Conservation (phyloP, 2,113 vertebrate genomes). For the Coryphaenoides rupestris region DNA sequence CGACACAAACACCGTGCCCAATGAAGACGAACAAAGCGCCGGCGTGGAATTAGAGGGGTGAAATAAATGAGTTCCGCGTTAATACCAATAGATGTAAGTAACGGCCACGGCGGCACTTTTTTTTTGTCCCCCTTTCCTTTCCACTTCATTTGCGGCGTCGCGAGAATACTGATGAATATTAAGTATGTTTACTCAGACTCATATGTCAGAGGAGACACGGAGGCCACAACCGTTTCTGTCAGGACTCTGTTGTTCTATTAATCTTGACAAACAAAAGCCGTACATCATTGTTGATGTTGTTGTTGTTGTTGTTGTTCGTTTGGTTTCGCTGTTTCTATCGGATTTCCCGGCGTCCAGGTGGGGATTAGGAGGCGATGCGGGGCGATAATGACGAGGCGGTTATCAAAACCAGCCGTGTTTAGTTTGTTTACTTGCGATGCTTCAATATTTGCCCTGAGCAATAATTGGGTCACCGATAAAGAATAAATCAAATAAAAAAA, state of each 20-base stretch:
- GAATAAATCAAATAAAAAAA: no score
- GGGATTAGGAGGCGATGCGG: conserved; percentile 30
- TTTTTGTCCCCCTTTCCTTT: conserved; percentile 55
- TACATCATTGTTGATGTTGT: conserved; percentile 50
- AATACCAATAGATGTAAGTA: conserved; percentile 68
- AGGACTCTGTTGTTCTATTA: conserved; percentile 63
- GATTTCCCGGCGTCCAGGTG: conserved; percentile 51
- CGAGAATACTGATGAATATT: conserved; percentile 70
- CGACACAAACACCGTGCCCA: conserved; percentile 43
- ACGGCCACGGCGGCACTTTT: conserved; percentile 39
- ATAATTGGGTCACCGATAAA: no score
- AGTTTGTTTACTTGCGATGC: no score
- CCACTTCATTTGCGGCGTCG: conserved; percentile 55
- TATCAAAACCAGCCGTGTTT: conserved; percentile 7
- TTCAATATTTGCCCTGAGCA: no score
- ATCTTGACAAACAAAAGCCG: conserved; percentile 67
- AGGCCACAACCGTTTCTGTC: conserved; percentile 55
- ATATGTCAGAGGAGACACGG: conserved; percentile 54
- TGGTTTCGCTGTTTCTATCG: conserved; percentile 51
- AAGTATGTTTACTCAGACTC: conserved; percentile 63
- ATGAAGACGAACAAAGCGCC: conserved; percentile 56
- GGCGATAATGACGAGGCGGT: conserved; percentile 45
- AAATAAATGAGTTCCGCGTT: conserved; percentile 67
- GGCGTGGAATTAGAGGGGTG: conserved; percentile 51
- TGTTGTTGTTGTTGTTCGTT: no score